Evolutionary conservation across 2,113 vertebrate genomes (phyloP).

Genomic region (Indri indri): DNA sequence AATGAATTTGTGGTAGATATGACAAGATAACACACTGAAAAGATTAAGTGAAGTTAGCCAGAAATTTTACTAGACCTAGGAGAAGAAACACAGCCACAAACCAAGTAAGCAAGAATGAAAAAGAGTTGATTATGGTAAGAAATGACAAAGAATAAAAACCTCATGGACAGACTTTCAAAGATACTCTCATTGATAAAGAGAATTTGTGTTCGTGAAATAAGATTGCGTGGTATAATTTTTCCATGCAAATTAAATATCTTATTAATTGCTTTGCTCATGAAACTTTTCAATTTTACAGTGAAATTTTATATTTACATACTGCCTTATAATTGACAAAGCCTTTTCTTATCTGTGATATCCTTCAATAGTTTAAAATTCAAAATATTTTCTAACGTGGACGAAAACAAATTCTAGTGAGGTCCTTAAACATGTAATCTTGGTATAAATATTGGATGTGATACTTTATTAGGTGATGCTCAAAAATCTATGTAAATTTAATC

Average conservation of each 20-base stretch:
- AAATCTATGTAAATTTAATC: constrained; percentile 14
- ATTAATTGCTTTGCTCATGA: constrained; percentile 65
- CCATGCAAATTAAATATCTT: constrained; percentile 45
- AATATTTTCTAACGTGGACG: background rate
- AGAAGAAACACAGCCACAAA: background rate
- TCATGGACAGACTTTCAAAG: background rate
- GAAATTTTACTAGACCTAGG: background rate
- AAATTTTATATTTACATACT: background rate
- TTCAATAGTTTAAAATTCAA: constrained; percentile 47
- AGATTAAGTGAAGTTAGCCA: background rate
- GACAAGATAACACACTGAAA: constrained; percentile 28
- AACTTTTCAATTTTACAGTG: background rate
- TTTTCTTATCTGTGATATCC: constrained; percentile 6
- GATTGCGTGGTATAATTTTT: background rate
- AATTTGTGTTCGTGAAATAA: constrained; percentile 7
- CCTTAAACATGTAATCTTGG: constrained; percentile 6
- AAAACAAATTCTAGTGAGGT: background rate
- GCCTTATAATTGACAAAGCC: background rate
- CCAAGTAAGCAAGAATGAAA: constrained; percentile 15
- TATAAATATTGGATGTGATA: constrained; percentile 25
- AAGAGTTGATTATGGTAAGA: background rate
- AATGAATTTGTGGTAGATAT: constrained; percentile 18
- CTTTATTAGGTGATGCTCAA: background rate
- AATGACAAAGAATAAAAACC: constrained; percentile 2
- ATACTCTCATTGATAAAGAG: background rate